Conservation (phyloP, 2,888 invertebrate species). For the Dasysyrphus tricinctus region DNA sequence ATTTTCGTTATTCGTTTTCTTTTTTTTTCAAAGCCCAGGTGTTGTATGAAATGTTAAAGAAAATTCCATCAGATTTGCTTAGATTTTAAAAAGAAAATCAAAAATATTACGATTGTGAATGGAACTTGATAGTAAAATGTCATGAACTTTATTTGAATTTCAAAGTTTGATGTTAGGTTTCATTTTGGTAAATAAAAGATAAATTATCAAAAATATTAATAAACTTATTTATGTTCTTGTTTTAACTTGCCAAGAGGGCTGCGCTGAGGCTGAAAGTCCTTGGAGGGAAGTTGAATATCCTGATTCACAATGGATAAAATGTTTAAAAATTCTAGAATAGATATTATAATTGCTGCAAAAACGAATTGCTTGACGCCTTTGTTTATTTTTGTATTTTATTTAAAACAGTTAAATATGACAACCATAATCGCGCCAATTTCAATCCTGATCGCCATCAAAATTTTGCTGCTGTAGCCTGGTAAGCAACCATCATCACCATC, state of each 20-base stretch:
- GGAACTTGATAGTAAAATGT: constrained; percentile 6
- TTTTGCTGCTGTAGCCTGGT: constrained; percentile 16
- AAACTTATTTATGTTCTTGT: background rate
- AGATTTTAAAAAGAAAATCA: background rate
- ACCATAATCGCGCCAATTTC: constrained; percentile 31
- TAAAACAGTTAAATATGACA: constrained; percentile 27
- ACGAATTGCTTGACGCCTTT: constrained; percentile 10
- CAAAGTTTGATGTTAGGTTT: background rate
- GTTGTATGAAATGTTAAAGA: constrained; percentile 9
- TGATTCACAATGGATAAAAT: background rate
- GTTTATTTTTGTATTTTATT: background rate
- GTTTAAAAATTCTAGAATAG: background rate
- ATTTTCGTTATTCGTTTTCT: background rate
- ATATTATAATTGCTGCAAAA: background rate
- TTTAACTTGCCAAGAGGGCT: background rate
- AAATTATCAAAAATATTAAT: background rate
- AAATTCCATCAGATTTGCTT: constrained; percentile 2
- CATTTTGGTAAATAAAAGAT: background rate
- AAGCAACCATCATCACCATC: background rate
- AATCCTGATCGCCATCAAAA: constrained; percentile 59
- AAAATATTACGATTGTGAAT: background rate
- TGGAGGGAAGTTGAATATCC: constrained; percentile 1
- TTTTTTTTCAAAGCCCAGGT: constrained; percentile 20
- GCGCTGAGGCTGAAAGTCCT: background rate
- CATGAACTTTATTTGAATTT: background rate